A percentile compares a stretch with the other conserved stretches of the same genome.
phyloP scores from a whole-genome alignment of 2,888 invertebrate species.

The Troglohyphantes excavatus region DNA sequence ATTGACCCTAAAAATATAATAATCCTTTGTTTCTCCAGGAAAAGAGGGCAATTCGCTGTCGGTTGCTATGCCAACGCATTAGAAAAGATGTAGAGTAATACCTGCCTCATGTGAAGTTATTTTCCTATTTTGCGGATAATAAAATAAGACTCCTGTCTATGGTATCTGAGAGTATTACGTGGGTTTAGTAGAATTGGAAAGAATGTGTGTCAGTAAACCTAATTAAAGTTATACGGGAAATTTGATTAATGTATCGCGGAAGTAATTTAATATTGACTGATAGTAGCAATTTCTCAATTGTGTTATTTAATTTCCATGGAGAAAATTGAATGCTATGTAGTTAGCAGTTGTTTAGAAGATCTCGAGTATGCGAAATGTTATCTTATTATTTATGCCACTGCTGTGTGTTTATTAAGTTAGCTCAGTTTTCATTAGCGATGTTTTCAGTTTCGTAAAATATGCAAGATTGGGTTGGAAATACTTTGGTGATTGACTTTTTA shows the following conservation, averaged over 20 bases:
- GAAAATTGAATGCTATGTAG: too few species aligned
- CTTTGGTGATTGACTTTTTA: too few species aligned
- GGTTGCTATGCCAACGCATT: slow-evolving; percentile 35
- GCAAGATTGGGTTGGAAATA: too few species aligned
- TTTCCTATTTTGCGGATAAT: background rate
- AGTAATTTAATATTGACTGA: background rate
- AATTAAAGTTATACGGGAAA: background rate
- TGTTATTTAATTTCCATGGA: too few species aligned
- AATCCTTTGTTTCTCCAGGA: slow-evolving; percentile 4
- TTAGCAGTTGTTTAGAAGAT: too few species aligned
- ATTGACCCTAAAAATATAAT: slow-evolving; percentile 9
- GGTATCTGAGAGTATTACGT: background rate
- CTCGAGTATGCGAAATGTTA: too few species aligned
- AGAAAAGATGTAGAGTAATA: slow-evolving; percentile 2
- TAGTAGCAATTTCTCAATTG: background rate
- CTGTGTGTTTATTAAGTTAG: too few species aligned
- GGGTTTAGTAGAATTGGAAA: background rate
- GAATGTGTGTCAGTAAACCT: background rate
- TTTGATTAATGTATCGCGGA: background rate
- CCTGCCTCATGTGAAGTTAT: background rate
- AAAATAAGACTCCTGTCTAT: background rate
- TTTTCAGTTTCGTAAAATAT: too few species aligned
- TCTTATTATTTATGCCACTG: too few species aligned
- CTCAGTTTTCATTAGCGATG: too few species aligned
- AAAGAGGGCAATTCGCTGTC: slow-evolving; percentile 26